These are phyloP conservation scores for Montipora capricornis DNA, from an alignment of 64 coral and sea anemone genomes.

Conservation along the genomic window DNA sequence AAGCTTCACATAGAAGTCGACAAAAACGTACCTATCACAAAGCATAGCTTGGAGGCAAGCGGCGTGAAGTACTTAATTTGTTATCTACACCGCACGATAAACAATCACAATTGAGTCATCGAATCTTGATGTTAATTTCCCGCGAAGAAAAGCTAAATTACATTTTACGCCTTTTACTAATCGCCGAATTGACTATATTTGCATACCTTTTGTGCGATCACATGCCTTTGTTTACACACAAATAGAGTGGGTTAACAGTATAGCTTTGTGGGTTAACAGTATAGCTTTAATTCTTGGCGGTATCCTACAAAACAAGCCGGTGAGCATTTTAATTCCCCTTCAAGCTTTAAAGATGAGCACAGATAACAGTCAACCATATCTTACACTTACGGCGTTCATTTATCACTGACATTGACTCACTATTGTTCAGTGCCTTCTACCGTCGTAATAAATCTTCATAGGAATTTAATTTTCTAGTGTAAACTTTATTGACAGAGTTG, in stretches of 20 bases:
- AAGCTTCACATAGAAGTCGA: background rate
- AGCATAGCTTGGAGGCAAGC: slow-evolving; percentile 25
- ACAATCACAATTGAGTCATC: slow-evolving; percentile 62
- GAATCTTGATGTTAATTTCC: slow-evolving; percentile 72
- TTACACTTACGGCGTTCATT: background rate
- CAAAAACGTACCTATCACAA: background rate
- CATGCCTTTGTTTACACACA: slow-evolving; percentile 93
- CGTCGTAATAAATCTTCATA: slow-evolving; percentile 56
- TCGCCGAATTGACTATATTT: slow-evolving; percentile 84
- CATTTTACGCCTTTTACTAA: slow-evolving; percentile 75
- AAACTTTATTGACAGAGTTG: slow-evolving; percentile 75
- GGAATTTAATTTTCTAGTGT: slow-evolving; percentile 81
- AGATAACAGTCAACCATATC: background rate
- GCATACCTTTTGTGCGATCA: slow-evolving; percentile 82
- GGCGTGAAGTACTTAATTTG: slow-evolving; percentile 62
- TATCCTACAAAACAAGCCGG: slow-evolving; percentile 50
- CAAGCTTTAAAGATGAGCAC: background rate
- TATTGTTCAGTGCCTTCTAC: slow-evolving; percentile 61
- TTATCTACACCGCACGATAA: slow-evolving; percentile 68
- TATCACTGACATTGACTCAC: background rate
- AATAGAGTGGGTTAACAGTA: slow-evolving; percentile 79
- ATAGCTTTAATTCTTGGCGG: slow-evolving; percentile 79
- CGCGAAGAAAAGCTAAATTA: slow-evolving; percentile 82
- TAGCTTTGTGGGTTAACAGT: slow-evolving; percentile 81
- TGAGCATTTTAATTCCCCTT: background rate